Evolutionary conservation across 2,888 invertebrate genomes (phyloP), one percentile per base, ranked within the genome.

Genomic region (Acanthopleura granulata): DNA sequence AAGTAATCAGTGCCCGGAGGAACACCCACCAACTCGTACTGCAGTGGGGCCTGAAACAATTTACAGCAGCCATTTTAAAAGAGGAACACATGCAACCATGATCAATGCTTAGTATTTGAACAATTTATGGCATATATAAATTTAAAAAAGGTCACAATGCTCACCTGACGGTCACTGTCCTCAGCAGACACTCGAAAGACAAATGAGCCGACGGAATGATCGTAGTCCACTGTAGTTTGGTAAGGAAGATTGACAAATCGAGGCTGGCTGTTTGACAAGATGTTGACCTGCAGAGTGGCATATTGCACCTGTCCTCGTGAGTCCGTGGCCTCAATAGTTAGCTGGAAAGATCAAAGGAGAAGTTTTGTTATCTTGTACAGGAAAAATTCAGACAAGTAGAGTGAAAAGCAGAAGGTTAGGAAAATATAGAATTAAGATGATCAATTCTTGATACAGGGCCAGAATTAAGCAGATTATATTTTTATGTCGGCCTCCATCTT

Each of bases 1-100:
- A 89, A 89, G 82, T 82, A 86, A 9, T 83, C 84, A 12, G 86
- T 83, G 0, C 84, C 86, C 0, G 84, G 81, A 61, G 83, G 81
- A 62, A 82, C 83, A 4, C 85, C 85, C 61, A 84, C 83, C 1
- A 87, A 80, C 50, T 79, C 78, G 80, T 87, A 87, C 29, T 76
- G 72, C 49, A 89, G 80, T 1, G 50, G 51, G 14, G 86, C 87
- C 85, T 84, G 76, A 14, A 76, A 80, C 40, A 40, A 40, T 40
- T 40, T 40, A 40, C 9, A 3, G 9, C 40, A 40, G 40, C 40
- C 9, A 40, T 40, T 40, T 40, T 9, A 40, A 9, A 40, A 40
- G 40, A 6, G 12, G 61, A 4, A 61, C n/a, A 25, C 25, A 61
- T 15, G 57, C 57, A 15, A 49, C n/a, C n/a, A n/a, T n/a, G n/a